Percentiles rank a stretch among this genome's conserved stretches.
Conservation (phyloP, 2,797 vertebrate genomes). For the Crax fasciolata region DNA sequence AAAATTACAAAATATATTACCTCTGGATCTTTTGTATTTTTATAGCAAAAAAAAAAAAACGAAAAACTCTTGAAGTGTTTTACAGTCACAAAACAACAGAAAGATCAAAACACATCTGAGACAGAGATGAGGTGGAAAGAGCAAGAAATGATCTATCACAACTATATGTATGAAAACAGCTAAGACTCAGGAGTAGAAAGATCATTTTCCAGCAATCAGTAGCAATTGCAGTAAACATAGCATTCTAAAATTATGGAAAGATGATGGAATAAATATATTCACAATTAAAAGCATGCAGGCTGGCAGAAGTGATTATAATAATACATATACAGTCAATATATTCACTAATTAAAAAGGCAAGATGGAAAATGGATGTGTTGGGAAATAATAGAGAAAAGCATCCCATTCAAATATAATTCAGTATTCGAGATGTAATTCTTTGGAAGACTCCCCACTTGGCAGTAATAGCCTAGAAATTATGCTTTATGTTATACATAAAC, state of each 20-base stretch:
- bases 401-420: constrained; percentile 60
- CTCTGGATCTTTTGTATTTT: background rate
- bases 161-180: background rate
- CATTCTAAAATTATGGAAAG: constrained; percentile 47
- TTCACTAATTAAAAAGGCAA: constrained; percentile 72
- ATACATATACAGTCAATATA: constrained; percentile 68
- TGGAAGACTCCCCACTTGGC: constrained; percentile 60
- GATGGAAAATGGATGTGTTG: constrained; percentile 58
- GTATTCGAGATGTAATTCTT: constrained; percentile 55
- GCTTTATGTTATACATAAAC: constrained; percentile 49
- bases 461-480: constrained; percentile 64
- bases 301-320: constrained; percentile 55
- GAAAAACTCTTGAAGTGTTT: background rate
- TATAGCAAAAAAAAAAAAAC: background rate
- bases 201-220: constrained; percentile 34
- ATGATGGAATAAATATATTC: constrained; percentile 55
- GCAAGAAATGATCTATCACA: background rate
- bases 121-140: background rate
- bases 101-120: background rate
- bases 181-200: background rate
- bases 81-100: background rate
- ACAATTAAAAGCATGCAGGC: constrained; percentile 60
- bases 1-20: background rate
- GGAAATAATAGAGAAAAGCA: constrained; percentile 63
- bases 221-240: constrained; percentile 57